Percentiles rank a stretch among this genome's conserved stretches.
These are phyloP conservation scores for Rhyacophila evoluta DNA, from an alignment of 2,888 invertebrate species.

Conservation along the genomic window DNA sequence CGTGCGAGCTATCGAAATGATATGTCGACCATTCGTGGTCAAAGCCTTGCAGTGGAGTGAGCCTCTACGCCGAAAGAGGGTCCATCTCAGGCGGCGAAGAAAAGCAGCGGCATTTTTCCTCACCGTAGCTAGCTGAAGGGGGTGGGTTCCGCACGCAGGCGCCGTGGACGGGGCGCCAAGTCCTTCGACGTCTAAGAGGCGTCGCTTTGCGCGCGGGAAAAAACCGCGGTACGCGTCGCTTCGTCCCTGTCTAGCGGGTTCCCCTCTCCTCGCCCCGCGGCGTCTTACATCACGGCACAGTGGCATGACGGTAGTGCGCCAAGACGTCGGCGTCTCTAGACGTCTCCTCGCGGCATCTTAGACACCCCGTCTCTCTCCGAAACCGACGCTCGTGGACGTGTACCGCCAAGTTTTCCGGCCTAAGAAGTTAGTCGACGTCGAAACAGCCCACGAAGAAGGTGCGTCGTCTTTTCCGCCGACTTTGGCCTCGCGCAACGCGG, in stretches of 20 bases:
- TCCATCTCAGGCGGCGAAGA: conserved; percentile 10
- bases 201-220: conserved; percentile 42
- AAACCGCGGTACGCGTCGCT: conserved; percentile 49
- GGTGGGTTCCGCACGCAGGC: conserved; percentile 20
- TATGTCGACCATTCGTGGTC: conserved; percentile 1
- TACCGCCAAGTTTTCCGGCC: conserved; percentile 66
- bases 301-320: conserved; percentile 53
- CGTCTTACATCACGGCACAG: conserved; percentile 53
- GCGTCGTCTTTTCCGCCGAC: conserved; percentile 56
- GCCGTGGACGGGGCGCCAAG: conserved; percentile 34
- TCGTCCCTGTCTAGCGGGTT: conserved; percentile 45
- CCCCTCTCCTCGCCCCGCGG: conserved; percentile 31
- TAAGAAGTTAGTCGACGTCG: conserved; percentile 73
- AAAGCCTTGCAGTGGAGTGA: conserved; percentile 2
- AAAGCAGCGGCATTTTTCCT: conserved; percentile 30
- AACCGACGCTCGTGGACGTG: conserved; percentile 60
- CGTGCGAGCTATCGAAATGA: not conserved
- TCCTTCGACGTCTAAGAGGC: conserved; percentile 53
- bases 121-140: not conserved
- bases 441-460: conserved; percentile 70
- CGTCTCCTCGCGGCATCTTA: conserved; percentile 67
- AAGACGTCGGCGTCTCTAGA: conserved; percentile 57
- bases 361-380: conserved; percentile 59
- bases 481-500: conserved; percentile 13
- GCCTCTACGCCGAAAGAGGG: conserved; percentile 14